Conservation (phyloP, 2,797 vertebrate species). For the Fratercula arctica region DNA sequence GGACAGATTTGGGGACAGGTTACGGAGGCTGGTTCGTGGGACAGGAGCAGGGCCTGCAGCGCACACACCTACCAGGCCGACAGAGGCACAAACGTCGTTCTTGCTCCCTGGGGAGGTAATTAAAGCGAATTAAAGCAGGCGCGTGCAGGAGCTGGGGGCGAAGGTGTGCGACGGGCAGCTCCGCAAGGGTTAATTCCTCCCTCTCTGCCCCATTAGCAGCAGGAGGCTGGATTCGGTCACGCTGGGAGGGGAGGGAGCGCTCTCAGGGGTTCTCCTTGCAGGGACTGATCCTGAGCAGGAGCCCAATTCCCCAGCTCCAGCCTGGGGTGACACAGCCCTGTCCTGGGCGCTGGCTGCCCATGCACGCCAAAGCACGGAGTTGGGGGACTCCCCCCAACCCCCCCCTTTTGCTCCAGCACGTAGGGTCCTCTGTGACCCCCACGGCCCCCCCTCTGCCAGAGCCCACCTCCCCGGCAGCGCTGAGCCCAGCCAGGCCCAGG, state of each 20-base stretch:
- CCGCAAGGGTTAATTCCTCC: slow-evolving; percentile 15
- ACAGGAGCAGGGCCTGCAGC: too few relatives aligned
- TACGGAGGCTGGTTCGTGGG: too few relatives aligned
- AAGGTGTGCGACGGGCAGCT: not conserved
- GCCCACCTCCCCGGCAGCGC: not conserved
- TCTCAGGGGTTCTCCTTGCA: not conserved
- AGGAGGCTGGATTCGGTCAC: not conserved
- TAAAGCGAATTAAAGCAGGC: not conserved
- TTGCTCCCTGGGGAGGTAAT: not conserved
- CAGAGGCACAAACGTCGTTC: not conserved
- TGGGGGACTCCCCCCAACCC: not conserved
- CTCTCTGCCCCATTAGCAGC: not conserved
- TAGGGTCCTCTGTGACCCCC: not conserved
- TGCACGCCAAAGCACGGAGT: fast-evolving
- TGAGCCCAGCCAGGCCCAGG: not conserved
- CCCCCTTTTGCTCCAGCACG: too few relatives aligned
- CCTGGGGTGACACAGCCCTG: not conserved
- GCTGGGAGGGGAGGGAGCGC: not conserved
- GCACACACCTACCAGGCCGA: fast-evolving
- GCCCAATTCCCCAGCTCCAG: not conserved
- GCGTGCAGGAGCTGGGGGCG: fast-evolving
- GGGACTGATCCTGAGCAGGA: not conserved
- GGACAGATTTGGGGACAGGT: not conserved
- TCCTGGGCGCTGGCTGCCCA: fast-evolving
- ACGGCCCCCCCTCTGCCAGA: not conserved